Conservation (phyloP, 1,140 invertebrate species). For the Mya arenaria region DNA sequence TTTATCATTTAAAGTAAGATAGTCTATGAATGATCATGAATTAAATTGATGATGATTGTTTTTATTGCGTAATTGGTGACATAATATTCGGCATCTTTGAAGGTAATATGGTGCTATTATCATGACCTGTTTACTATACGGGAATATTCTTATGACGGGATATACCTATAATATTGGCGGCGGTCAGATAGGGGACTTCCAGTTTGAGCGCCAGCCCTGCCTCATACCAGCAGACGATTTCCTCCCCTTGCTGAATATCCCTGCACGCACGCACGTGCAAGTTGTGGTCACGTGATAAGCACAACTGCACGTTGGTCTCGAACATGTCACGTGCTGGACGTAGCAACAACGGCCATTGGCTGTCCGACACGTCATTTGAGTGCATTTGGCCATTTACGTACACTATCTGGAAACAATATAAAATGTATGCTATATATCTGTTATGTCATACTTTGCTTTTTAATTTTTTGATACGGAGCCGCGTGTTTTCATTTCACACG, state of each 20-base stretch:
- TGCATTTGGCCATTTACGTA: background rate
- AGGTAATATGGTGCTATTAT: background rate
- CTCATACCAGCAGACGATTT: constrained; percentile 91
- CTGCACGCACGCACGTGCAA: constrained; percentile 77
- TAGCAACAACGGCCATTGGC: constrained; percentile 74
- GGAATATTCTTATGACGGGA: background rate
- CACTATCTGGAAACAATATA: too few species aligned
- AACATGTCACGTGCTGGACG: constrained; percentile 86
- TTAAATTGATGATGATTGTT: background rate
- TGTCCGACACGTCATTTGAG: background rate
- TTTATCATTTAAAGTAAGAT: background rate
- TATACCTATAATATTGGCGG: constrained; percentile 92
- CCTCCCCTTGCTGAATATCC: constrained; percentile 83
- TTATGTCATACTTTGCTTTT: too few species aligned
- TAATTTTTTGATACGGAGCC: too few species aligned
- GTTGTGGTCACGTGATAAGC: constrained; percentile 63
- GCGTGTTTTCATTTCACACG: too few species aligned
- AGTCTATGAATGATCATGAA: background rate
- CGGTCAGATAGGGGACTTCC: constrained; percentile 89
- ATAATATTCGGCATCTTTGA: background rate
- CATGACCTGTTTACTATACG: background rate
- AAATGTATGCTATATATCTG: too few species aligned
- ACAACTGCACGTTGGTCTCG: constrained; percentile 85
- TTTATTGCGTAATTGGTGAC: background rate
- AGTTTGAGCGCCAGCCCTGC: constrained; percentile 87